Evolutionary conservation across 1,140 invertebrate genomes (phyloP).

Genomic region (Cyclina sinensis): DNA sequence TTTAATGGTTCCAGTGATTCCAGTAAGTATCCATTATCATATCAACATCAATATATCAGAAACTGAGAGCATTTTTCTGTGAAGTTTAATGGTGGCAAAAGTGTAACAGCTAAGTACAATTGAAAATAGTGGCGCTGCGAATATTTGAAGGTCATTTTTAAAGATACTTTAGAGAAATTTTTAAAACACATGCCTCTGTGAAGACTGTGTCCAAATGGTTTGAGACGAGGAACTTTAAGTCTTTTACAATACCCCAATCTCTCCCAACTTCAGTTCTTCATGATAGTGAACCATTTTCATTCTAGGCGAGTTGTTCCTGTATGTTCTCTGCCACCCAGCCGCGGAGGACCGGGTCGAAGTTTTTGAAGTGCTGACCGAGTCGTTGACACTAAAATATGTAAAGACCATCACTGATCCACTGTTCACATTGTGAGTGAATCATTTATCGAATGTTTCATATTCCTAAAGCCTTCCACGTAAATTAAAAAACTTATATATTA

Average conservation of each 20-base stretch:
- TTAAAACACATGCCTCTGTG: no score
- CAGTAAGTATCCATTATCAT: no score
- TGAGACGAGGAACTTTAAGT: neutral
- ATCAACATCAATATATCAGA: no score
- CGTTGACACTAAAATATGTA: neutral
- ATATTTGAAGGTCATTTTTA: neutral
- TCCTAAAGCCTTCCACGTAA: no score
- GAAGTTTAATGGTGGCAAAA: no score
- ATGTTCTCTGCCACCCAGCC: slow-evolving; percentile 3
- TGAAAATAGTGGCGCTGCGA: neutral
- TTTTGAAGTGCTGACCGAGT: slow-evolving; percentile 12
- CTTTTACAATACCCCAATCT: neutral
- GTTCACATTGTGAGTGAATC: neutral
- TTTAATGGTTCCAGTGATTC: neutral
- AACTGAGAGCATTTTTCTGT: no score
- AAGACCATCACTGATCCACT: neutral
- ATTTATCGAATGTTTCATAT: no score
- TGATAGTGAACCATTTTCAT: neutral
- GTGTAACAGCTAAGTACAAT: no score
- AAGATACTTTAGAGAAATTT: neutral
- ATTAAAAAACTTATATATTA: no score
- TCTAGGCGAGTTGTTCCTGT: slow-evolving; percentile 31
- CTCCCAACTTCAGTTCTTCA: neutral
- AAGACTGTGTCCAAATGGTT: no score
- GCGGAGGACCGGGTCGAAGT: slow-evolving; percentile 30